Evolutionary conservation across 1,140 invertebrate species (phyloP), one percentile per base, ranked within the genome.

Genomic region (Agraylea sexmaculata): DNA sequence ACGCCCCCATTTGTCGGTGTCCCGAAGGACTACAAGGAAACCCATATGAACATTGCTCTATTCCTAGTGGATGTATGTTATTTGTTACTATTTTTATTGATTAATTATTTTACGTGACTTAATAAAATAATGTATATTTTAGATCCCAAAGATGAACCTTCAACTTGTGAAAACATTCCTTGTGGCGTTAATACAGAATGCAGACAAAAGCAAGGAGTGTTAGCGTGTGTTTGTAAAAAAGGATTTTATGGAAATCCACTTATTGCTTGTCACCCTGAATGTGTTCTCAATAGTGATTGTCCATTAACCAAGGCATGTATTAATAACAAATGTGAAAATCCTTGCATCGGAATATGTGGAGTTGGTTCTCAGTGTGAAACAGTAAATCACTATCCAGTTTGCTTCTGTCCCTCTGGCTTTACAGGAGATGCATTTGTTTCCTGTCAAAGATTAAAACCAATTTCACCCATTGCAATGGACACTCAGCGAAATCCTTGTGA

Each of bases 131-230:
- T 43, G 42, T 19, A 31, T 29, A 37, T 48, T 51, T 45, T 44
- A 56, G 54, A 67, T 58, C 54, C 60, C 50, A 68, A 66, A 37
- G 57, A 69, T 6, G 56, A 66, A 30, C 55, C 60, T 18, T 71
- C 80, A 51, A 71, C 72, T 8, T 88, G 84, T 56, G 71, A 76
- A 47, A 67, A 71, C 42, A 58, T 74, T 2, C 74, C 72, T 44
- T 87, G 83, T 54, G 84, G 84, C 17, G 63, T 76, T 7, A 87
- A 88, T 56, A 78, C 83, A 2, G 55, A 74, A 28, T 89, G 84
- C 54, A 60, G 71, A 53, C 74, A 82, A 15, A 47, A 54, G 23
- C 65, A 65, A 48, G 66, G 67, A 27, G 65, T 63, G 13, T 57
- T 76, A 3, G 64, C 69, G 2, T 85, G 82, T 53, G 64, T 72